These are phyloP conservation scores for Maniola hyperantus DNA, from an alignment of 2,888 invertebrate genomes.

Conservation along the genomic window DNA sequence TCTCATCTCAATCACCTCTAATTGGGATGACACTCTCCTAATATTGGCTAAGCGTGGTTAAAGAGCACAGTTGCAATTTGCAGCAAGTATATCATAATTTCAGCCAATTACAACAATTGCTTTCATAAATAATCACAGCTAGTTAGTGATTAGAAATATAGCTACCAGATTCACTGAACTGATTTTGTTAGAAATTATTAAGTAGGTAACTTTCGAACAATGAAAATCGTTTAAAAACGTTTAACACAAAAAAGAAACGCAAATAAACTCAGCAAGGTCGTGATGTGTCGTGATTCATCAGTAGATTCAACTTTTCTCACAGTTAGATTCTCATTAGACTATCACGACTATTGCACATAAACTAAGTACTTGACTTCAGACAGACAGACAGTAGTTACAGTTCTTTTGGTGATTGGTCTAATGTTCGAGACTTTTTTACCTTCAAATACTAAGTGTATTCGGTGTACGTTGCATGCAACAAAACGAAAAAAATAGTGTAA, in stretches of 20 bases:
- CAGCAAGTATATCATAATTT: background rate
- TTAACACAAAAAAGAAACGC: constrained; percentile 8
- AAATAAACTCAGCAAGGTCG: constrained; percentile 19
- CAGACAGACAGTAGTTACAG: background rate
- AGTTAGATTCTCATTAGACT: constrained; percentile 25
- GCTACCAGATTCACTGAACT: too few relatives aligned
- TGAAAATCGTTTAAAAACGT: background rate
- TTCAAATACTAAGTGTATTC: background rate
- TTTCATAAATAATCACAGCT: background rate
- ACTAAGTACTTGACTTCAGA: background rate
- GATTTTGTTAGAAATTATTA: too few relatives aligned
- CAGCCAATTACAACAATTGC: background rate
- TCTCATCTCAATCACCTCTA: too few relatives aligned
- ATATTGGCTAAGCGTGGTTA: too few relatives aligned
- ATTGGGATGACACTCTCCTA: too few relatives aligned
- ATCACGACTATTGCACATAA: constrained; percentile 25
- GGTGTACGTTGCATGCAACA: too few relatives aligned
- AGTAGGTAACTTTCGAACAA: background rate
- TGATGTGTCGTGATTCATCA: constrained; percentile 5
- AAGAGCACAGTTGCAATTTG: too few relatives aligned
- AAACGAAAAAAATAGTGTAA: too few relatives aligned
- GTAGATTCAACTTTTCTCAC: constrained; percentile 23
- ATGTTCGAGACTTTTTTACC: background rate
- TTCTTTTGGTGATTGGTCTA: background rate
- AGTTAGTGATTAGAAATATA: too few relatives aligned